These are phyloP conservation scores for Lysandra coridon DNA, from an alignment of 2,888 invertebrate species.

Conservation along the genomic window DNA sequence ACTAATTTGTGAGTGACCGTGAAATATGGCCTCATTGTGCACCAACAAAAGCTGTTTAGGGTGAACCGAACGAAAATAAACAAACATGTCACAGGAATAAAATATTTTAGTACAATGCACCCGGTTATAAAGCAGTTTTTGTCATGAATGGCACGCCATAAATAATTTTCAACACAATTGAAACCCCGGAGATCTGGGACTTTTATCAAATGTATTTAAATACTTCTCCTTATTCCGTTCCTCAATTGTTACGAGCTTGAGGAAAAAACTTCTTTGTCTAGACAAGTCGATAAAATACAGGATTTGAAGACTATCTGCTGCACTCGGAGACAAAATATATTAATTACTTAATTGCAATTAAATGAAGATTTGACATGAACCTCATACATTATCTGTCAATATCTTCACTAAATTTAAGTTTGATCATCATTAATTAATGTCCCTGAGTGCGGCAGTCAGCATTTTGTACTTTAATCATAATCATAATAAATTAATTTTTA, in stretches of 20 bases:
- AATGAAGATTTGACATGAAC: no score
- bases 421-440: no score
- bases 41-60: slow-evolving; percentile 74
- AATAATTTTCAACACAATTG: slow-evolving; percentile 71
- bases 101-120: slow-evolving; percentile 74
- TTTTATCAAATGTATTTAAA: slow-evolving; percentile 31
- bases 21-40: slow-evolving; percentile 69
- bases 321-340: neutral
- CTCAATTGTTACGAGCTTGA: slow-evolving; percentile 2
- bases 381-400: no score
- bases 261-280: slow-evolving; percentile 13
- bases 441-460: no score
- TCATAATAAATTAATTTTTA: no score
- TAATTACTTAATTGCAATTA: no score
- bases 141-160: slow-evolving; percentile 77
- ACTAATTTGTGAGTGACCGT: slow-evolving; percentile 57
- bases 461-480: no score
- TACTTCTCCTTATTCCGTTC: slow-evolving; percentile 13
- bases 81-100: slow-evolving; percentile 73
- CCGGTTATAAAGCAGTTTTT: slow-evolving; percentile 78
- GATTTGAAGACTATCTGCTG: neutral
- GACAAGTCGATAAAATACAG: neutral
- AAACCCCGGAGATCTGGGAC: slow-evolving; percentile 39
- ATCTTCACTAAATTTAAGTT: no score
- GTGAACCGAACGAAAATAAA: slow-evolving; percentile 75